Evolutionary conservation across 2,113 vertebrate genomes (phyloP).

Genomic region (Acinonyx jubatus): DNA sequence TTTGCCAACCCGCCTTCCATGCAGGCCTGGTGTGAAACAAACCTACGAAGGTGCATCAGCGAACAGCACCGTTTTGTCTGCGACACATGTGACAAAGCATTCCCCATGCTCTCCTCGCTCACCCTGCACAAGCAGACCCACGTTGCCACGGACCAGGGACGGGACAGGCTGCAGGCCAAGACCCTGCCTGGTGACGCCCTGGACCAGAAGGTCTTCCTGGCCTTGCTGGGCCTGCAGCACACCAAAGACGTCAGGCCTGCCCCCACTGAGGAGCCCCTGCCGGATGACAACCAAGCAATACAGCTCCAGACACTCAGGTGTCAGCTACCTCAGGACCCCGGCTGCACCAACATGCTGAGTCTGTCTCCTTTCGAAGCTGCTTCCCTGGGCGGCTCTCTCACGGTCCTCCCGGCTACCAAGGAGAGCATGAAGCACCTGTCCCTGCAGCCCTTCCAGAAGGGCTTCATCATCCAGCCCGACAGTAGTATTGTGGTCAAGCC

Average conservation of each 20-base stretch:
- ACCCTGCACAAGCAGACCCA: conserved; percentile 90
- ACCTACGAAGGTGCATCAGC: conserved; percentile 94
- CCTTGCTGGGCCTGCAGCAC: conserved; percentile 92
- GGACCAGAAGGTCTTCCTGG: conserved; percentile 91
- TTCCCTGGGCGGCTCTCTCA: conserved; percentile 86
- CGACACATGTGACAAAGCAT: conserved; percentile 95
- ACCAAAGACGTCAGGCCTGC: conserved; percentile 87
- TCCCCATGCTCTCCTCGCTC: conserved; percentile 93
- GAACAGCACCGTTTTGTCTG: conserved; percentile 96
- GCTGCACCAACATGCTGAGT: conserved; percentile 86
- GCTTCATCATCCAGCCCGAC: conserved; percentile 94
- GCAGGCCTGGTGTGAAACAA: conserved; percentile 98
- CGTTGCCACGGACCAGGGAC: conserved; percentile 73
- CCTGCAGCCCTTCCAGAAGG: conserved; percentile 93
- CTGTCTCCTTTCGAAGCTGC: conserved; percentile 90
- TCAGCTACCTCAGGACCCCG: conserved; percentile 94
- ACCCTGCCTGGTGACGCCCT: conserved; percentile 27
- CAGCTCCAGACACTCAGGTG: conserved; percentile 91
- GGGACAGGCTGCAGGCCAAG: conserved; percentile 75
- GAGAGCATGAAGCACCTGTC: conserved; percentile 92
- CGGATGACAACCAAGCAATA: conserved; percentile 92
- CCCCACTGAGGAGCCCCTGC: conserved; percentile 86
- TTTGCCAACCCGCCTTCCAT: neutral
- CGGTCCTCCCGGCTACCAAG: conserved; percentile 89
- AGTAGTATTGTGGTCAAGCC: conserved; percentile 91